Conservation (phyloP, 2,113 vertebrate species). For the Machaerirhynchus nigripectus region DNA sequence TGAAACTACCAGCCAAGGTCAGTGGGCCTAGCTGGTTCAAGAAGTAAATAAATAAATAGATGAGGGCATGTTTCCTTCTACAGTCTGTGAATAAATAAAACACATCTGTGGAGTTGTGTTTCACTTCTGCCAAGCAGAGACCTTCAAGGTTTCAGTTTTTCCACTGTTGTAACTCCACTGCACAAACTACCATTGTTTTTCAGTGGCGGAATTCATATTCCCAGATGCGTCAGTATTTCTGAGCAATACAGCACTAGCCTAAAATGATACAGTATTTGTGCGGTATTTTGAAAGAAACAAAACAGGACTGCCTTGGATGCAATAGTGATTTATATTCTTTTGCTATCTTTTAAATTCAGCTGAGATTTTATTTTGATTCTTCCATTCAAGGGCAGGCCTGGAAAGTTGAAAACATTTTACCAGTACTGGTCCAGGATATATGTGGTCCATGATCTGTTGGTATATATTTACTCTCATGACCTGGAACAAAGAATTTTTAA, state of each 20-base stretch:
- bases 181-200: neutral
- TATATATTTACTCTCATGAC: neutral
- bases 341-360: neutral
- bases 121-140: neutral
- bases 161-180: neutral
- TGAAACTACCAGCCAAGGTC: neutral
- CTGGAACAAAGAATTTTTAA: slow-evolving; percentile 17
- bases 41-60: neutral
- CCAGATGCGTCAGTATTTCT: neutral
- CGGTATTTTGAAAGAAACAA: neutral
- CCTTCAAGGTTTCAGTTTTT: neutral
- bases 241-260: neutral
- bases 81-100: neutral
- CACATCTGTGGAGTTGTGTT: neutral
- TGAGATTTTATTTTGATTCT: neutral
- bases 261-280: neutral
- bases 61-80: neutral
- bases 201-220: neutral
- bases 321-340: neutral
- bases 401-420: neutral
- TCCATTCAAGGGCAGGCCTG: neutral
- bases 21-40: neutral
- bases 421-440: neutral
- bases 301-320: neutral
- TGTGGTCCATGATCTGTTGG: neutral